Evolutionary conservation across 2,113 vertebrate genomes (phyloP).

Genomic region (Callopanchax toddi): DNA sequence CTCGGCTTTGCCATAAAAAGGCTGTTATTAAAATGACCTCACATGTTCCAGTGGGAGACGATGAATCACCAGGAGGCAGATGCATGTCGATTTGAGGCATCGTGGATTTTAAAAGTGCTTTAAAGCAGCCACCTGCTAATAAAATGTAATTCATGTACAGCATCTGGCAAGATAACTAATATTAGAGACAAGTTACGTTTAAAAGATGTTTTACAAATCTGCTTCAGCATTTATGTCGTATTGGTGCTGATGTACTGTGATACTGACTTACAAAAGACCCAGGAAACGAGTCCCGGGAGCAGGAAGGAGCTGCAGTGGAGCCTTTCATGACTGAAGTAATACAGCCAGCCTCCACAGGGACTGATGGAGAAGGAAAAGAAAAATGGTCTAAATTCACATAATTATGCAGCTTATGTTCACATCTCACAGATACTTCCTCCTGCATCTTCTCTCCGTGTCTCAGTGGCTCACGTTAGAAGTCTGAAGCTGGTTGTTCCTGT

Average conservation of each 20-base stretch:
- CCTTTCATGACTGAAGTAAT: conserved; percentile 42
- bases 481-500: not conserved
- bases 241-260: conserved; percentile 14
- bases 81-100: not conserved
- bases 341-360: conserved; percentile 42
- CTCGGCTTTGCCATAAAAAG: not conserved
- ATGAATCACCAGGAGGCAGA: conserved; percentile 23
- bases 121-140: conserved; percentile 7
- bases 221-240: not conserved
- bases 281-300: conserved; percentile 45
- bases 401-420: conserved; percentile 34
- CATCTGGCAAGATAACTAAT: not conserved
- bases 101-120: not conserved
- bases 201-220: conserved; percentile 4
- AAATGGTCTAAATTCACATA: conserved; percentile 9
- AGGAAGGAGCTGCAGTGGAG: conserved; percentile 25
- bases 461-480: not conserved
- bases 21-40: conserved; percentile 44
- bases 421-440: conserved; percentile 9
- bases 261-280: conserved; percentile 8
- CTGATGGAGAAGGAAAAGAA: conserved; percentile 14
- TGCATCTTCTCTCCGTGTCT: not conserved
- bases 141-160: not conserved
- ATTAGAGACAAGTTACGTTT: conserved; percentile 13
- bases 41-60: conserved; percentile 24